Percentiles rank a stretch among this genome's conserved stretches.
These are phyloP conservation scores for Chloropsis hardwickii DNA, from an alignment of 2,113 vertebrate species.

Conservation along the genomic window DNA sequence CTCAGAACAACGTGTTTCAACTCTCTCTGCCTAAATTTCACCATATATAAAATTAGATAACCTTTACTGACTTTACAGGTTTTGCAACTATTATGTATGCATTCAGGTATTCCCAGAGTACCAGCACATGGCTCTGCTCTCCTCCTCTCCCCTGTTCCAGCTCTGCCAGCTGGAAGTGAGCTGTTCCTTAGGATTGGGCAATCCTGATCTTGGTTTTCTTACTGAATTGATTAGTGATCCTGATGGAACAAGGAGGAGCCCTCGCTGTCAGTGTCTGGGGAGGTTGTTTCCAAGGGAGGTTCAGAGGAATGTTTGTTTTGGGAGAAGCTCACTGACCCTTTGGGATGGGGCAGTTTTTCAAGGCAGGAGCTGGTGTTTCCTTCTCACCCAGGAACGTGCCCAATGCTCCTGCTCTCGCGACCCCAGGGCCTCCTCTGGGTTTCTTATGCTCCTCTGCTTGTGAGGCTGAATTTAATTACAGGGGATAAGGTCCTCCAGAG, in stretches of 20 bases:
- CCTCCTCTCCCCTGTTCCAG: background rate
- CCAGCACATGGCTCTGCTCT: background rate
- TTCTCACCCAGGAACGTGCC: background rate
- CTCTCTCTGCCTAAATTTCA: background rate
- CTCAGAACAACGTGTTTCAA: background rate
- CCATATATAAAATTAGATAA: background rate
- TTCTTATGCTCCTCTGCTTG: background rate
- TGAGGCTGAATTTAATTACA: slow-evolving; percentile 30
- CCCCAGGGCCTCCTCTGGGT: slow-evolving; percentile 10
- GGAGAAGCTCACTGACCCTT: background rate
- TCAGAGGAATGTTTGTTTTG: background rate
- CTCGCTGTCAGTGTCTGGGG: background rate
- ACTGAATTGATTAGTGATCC: background rate
- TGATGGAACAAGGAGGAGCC: background rate
- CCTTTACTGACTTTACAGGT: slow-evolving; percentile 14
- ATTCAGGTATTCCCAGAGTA: background rate
- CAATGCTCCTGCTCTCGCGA: background rate
- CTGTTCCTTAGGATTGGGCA: background rate
- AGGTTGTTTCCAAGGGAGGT: background rate
- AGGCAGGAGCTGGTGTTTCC: background rate
- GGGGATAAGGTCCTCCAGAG: slow-evolving; percentile 43
- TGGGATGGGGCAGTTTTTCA: background rate
- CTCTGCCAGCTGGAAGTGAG: background rate
- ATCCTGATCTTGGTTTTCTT: background rate
- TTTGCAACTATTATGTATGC: background rate